These are phyloP conservation scores for Argya squamiceps DNA, from an alignment of 2,797 vertebrate genomes.

Conservation along the genomic window DNA sequence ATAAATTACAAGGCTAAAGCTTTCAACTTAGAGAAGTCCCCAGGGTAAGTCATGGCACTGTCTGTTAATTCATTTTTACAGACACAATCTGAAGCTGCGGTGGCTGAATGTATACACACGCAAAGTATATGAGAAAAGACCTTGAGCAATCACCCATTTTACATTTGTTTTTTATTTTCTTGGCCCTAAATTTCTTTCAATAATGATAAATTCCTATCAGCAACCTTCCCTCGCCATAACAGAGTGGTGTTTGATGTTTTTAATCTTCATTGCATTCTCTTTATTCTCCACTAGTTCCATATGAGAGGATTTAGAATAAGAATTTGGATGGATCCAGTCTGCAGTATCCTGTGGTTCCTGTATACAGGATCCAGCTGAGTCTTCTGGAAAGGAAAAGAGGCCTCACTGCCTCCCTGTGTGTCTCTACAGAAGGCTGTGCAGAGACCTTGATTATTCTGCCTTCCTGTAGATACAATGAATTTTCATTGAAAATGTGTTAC, in stretches of 20 bases:
- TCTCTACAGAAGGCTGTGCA: background rate
- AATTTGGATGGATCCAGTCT: constrained; percentile 11
- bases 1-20: constrained; percentile 72
- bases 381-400: constrained; percentile 34
- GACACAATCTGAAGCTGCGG: background rate
- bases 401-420: background rate
- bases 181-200: background rate
- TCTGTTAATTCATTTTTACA: constrained; percentile 43
- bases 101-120: background rate
- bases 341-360: constrained; percentile 1
- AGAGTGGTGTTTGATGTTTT: background rate
- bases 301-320: constrained; percentile 23
- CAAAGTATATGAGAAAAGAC: background rate
- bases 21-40: constrained; percentile 69
- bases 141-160: background rate
- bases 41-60: constrained; percentile 53
- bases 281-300: constrained; percentile 23
- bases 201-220: background rate
- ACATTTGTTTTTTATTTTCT: background rate
- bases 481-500: background rate
- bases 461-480: constrained; percentile 36
- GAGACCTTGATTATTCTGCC: constrained; percentile 26
- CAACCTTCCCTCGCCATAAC: background rate
- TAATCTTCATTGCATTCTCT: constrained; percentile 32
- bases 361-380: constrained; percentile 32